phyloP scores from a whole-genome alignment of 2,113 vertebrate genomes.

The Brachirus orientalis region DNA sequence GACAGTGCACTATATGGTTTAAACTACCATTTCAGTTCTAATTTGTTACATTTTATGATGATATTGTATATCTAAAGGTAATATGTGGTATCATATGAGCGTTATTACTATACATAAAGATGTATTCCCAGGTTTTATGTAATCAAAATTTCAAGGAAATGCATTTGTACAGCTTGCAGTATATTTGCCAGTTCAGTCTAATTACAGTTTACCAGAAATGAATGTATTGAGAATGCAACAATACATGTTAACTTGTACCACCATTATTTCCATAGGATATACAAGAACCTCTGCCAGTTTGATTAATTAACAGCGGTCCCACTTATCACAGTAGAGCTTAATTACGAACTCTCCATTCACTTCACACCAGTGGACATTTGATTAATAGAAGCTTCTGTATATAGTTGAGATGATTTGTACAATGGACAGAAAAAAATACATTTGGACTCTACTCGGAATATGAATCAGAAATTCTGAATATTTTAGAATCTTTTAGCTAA shows the following conservation, averaged over 20 bases:
- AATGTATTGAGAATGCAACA: constrained; percentile 45
- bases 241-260: constrained; percentile 45
- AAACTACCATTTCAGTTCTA: no score
- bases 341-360: constrained; percentile 74
- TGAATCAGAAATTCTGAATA: constrained; percentile 44
- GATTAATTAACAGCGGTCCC: constrained; percentile 78
- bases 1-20: no score
- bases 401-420: constrained; percentile 64
- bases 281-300: constrained; percentile 63
- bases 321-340: constrained; percentile 72
- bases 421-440: constrained; percentile 45
- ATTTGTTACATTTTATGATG: no score
- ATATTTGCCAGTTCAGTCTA: constrained; percentile 41
- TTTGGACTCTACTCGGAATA: constrained; percentile 33
- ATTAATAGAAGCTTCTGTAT: constrained; percentile 72
- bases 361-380: constrained; percentile 62
- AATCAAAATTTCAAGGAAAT: constrained; percentile 17
- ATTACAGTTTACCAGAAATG: constrained; percentile 36
- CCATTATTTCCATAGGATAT: constrained; percentile 48
- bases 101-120: constrained; percentile 34
- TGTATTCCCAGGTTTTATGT: constrained; percentile 21
- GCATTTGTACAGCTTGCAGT: constrained; percentile 6
- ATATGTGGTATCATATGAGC: constrained; percentile 45
- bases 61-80: no score
- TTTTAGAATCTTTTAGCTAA: constrained; percentile 31